Evolutionary conservation across 2,113 vertebrate genomes (phyloP).

Genomic region (Fulica atra): DNA sequence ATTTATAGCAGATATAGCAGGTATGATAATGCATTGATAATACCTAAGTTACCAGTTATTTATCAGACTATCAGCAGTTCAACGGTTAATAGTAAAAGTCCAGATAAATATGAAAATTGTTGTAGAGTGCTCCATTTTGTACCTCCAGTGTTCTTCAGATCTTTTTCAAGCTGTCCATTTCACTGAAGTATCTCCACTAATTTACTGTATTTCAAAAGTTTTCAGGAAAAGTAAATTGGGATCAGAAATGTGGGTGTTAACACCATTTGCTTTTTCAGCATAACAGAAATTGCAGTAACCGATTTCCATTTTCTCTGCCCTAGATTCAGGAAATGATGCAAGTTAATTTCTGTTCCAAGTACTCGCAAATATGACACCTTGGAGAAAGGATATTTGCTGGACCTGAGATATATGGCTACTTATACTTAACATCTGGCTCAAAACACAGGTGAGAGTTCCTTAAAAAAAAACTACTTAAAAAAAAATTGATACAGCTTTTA

Average conservation of each 20-base stretch:
- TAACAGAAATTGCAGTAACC: constrained; percentile 1
- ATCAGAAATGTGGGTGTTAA: constrained; percentile 45
- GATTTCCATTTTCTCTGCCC: constrained; percentile 35
- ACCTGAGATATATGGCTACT: background rate
- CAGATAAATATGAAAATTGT: background rate
- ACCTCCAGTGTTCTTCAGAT: background rate
- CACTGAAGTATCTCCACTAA: background rate
- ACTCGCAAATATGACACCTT: background rate
- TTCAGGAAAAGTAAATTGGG: background rate
- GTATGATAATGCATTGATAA: background rate
- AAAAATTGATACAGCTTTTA: background rate
- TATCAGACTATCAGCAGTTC: background rate
- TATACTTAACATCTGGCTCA: background rate
- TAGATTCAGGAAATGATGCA: constrained; percentile 15
- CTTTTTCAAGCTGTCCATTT: background rate
- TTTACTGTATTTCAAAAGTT: background rate
- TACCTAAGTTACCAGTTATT: background rate
- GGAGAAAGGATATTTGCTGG: background rate
- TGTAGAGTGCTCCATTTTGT: background rate
- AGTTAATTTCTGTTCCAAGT: background rate
- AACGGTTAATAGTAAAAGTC: background rate
- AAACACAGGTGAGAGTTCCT: background rate
- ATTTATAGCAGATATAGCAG: background rate
- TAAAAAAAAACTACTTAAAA: background rate
- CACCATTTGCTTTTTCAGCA: background rate